Evolutionary conservation across 1,140 invertebrate species (phyloP).

Genomic region (Liolophura sinensis): DNA sequence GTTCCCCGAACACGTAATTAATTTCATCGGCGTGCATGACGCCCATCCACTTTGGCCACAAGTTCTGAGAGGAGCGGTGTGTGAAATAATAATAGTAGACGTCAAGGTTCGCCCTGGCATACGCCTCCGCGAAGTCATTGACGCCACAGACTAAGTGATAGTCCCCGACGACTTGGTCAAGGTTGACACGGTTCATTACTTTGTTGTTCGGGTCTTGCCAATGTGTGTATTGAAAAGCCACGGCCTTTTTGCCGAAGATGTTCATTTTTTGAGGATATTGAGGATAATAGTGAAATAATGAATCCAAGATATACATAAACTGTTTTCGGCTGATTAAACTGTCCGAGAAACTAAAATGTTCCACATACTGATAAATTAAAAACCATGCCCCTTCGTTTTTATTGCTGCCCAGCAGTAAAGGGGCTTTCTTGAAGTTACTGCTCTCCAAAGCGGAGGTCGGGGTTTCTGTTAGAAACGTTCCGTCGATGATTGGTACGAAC

Average conservation of each 20-base stretch:
- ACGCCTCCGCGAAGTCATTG: constrained; percentile 87
- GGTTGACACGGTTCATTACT: constrained; percentile 76
- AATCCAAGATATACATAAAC: constrained; percentile 25
- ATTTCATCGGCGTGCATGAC: constrained; percentile 97
- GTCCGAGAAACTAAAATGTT: constrained; percentile 3
- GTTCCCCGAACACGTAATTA: constrained; percentile 87
- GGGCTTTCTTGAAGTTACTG: constrained; percentile 91
- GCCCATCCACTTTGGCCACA: constrained; percentile 95
- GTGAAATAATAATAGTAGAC: constrained; percentile 93
- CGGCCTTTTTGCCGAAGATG: constrained; percentile 80
- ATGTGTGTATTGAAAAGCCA: constrained; percentile 89
- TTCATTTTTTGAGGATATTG: constrained; percentile 64
- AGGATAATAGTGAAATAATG: constrained; percentile 41
- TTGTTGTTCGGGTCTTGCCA: constrained; percentile 88
- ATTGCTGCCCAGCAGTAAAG: constrained; percentile 90
- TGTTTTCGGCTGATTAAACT: constrained; percentile 36
- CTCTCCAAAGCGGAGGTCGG: constrained; percentile 76
- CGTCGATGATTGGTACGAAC: constrained; percentile 92
- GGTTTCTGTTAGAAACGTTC: constrained; percentile 84
- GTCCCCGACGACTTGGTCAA: constrained; percentile 96
- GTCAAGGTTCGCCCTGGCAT: constrained; percentile 79
- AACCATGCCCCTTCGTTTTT: constrained; percentile 90
- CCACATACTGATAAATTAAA: constrained; percentile 78
- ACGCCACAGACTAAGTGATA: constrained; percentile 95
- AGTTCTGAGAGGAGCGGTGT: constrained; percentile 78